Conservation (phyloP, 2,113 vertebrate species). For the Orientallactaga bullata region DNA sequence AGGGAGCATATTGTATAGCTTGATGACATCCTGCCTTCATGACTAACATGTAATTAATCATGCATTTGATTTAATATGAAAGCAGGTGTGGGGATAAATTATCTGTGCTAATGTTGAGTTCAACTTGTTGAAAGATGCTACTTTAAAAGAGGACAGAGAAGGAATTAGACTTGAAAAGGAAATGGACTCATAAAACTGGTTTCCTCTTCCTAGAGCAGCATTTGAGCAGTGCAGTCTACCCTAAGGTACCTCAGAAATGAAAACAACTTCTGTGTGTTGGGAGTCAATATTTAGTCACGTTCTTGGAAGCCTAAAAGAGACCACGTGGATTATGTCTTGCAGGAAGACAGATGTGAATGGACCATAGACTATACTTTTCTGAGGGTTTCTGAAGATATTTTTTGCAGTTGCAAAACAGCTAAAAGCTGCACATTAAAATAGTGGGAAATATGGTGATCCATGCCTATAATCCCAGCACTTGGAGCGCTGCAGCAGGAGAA, state of each 20-base stretch:
- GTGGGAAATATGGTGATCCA: no score
- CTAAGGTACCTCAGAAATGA: neutral
- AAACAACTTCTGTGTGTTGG: neutral
- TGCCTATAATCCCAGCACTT: neutral
- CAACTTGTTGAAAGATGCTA: neutral
- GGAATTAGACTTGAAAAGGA: neutral
- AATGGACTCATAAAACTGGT: neutral
- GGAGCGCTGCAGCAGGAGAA: neutral
- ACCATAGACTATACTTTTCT: neutral
- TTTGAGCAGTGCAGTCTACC: accelerated
- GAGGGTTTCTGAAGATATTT: neutral
- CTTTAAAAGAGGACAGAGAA: neutral
- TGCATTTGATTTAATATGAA: neutral
- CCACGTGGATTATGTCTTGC: neutral
- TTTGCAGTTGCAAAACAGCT: neutral
- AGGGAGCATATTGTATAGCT: no score
- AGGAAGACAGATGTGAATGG: neutral
- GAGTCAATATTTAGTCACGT: no score
- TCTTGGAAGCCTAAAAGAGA: neutral
- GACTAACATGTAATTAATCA: neutral
- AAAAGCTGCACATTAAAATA: neutral
- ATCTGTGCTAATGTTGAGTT: neutral
- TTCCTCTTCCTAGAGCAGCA: neutral
- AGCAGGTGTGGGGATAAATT: neutral
- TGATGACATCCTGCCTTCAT: no score